Percentiles rank a stretch among this genome's conserved stretches.
Conservation (phyloP, 1,140 invertebrate species). For the Whitmania pigra region DNA sequence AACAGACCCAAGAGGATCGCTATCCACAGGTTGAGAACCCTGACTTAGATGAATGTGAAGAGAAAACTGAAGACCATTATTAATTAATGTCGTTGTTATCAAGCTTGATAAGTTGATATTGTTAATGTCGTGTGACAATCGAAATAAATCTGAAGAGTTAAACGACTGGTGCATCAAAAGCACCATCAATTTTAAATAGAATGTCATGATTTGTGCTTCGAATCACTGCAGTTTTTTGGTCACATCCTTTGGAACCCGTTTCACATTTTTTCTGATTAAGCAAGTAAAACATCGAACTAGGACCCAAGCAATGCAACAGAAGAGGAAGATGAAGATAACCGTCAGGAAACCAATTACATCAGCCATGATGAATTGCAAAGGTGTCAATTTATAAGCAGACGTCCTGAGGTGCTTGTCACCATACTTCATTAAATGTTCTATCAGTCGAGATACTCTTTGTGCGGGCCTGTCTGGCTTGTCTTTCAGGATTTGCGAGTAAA, state of each 20-base stretch:
- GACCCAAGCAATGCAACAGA: neutral
- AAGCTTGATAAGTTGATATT: too few relatives aligned
- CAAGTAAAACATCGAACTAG: neutral
- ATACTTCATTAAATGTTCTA: slow-evolving; percentile 6
- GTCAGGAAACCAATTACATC: neutral
- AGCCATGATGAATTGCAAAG: slow-evolving; percentile 8
- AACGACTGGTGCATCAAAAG: too few relatives aligned
- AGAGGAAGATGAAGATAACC: neutral
- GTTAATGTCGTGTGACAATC: too few relatives aligned
- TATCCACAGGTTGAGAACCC: too few relatives aligned
- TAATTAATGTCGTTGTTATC: too few relatives aligned
- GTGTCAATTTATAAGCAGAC: neutral
- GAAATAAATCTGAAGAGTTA: too few relatives aligned
- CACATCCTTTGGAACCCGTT: neutral
- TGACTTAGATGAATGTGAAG: too few relatives aligned
- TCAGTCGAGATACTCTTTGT: neutral
- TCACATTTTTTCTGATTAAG: neutral
- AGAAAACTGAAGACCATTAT: too few relatives aligned
- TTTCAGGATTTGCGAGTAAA: neutral
- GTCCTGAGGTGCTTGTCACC: slow-evolving; percentile 5
- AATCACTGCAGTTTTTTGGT: neutral
- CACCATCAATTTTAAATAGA: too few relatives aligned
- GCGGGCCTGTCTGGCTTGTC: neutral
- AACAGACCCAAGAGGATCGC: too few relatives aligned
- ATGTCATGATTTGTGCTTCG: too few relatives aligned